These are phyloP conservation scores for Bubo scandiacus DNA, from an alignment of 2,113 vertebrate genomes.

Conservation along the genomic window DNA sequence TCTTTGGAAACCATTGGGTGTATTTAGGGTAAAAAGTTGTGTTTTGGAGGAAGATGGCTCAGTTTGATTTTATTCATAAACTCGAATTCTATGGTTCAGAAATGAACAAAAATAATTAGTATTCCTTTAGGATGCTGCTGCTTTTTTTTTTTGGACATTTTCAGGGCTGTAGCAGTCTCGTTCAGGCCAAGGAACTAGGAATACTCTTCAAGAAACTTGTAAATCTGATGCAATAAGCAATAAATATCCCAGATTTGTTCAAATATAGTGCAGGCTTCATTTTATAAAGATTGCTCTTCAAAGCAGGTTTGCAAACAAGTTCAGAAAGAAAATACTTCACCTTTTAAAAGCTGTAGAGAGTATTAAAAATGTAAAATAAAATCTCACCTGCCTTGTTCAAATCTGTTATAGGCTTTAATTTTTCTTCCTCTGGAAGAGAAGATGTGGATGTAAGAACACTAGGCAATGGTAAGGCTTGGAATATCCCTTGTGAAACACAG, in stretches of 20 bases:
- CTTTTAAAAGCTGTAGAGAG: not conserved
- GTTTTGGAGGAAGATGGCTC: not conserved
- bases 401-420: constrained; percentile 88
- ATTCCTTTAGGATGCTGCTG: not conserved
- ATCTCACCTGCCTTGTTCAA: not conserved
- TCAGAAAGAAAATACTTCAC: not conserved
- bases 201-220: not conserved
- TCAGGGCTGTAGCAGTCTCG: not conserved
- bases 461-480: constrained; percentile 86
- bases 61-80: not conserved
- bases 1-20: not conserved
- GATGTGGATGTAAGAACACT: constrained; percentile 96
- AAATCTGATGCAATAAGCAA: not conserved
- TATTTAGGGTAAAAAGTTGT: not conserved
- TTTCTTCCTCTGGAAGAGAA: constrained; percentile 97
- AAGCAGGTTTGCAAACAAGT: not conserved
- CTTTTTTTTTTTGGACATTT: not conserved
- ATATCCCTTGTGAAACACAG: not conserved
- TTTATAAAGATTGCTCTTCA: not conserved
- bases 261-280: not conserved
- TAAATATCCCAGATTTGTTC: not conserved
- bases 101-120: not conserved
- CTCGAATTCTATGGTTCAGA: not conserved
- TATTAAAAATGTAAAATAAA: not conserved
- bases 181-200: not conserved